phyloP scores from a whole-genome alignment of 2,888 invertebrate genomes.

The Heliconius aoede region DNA sequence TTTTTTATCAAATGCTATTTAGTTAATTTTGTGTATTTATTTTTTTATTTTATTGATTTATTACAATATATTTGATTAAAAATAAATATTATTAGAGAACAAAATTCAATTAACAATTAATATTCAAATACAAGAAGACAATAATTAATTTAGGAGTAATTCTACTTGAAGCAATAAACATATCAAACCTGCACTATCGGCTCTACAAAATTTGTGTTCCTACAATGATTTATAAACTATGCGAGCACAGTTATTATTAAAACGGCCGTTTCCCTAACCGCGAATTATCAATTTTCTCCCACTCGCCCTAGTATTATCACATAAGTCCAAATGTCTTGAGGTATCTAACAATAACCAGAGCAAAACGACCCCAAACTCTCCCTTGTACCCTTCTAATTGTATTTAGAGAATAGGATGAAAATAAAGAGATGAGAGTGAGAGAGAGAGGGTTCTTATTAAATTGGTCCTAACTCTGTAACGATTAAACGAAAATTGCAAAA shows the following conservation, averaged over 20 bases:
- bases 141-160: neutral
- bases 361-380: conserved; percentile 50
- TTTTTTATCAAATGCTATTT: neutral
- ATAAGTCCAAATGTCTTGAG: conserved; percentile 81
- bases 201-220: conserved; percentile 50
- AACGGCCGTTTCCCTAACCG: conserved; percentile 80
- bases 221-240: conserved; percentile 72
- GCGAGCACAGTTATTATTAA: conserved; percentile 79
- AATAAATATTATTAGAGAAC: neutral
- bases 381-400: conserved; percentile 36
- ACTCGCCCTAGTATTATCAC: conserved; percentile 80
- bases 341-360: conserved; percentile 60
- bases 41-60: neutral
- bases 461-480: conserved; percentile 67
- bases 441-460: conserved; percentile 53
- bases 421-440: conserved; percentile 48
- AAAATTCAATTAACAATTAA: neutral
- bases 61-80: neutral
- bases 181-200: neutral
- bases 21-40: neutral
- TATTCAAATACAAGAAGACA: neutral
- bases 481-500: conserved; percentile 81
- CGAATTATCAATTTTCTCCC: conserved; percentile 82
- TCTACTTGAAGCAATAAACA: neutral
- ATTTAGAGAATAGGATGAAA: conserved; percentile 35